Evolutionary conservation across 2,888 invertebrate species (phyloP), one percentile per base, ranked within the genome.

Genomic region (Drosophila prostipennis): DNA sequence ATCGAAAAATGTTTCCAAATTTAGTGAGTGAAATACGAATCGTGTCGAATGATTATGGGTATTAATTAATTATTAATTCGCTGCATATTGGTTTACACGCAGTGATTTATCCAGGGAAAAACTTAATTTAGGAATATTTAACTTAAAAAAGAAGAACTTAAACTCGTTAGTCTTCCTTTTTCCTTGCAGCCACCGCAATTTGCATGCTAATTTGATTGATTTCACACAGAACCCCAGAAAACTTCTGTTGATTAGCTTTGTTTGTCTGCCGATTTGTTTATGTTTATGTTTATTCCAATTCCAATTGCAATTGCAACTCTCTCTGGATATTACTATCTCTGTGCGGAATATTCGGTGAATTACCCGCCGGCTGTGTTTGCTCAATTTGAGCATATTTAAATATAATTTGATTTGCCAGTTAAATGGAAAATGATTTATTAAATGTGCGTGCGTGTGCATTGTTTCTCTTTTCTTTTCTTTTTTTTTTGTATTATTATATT

Each of bases 341-440:
- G n/a, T n/a, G n/a, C n/a, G 19, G 19, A 19, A 19, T 19, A 19
- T 19, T 19, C 19, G 19, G 11, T 34, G 16, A 16, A 58, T 36
- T 34, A 40, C 37, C 60, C 59, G 60, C 37, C 14, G 60, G 36
- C 43, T 32, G 42, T 73, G 55, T 63, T 79, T 58, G 60, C 57
- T 61, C 48, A 64, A 70, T 81, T 76, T 53, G 49, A 57, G 53
- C 65, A 51, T 61, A 78, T 72, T 82, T 77, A 63, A 61, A 74
- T 69, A 71, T 63, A 77, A 79, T 82, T 74, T 71, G 64, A 77
- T 77, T 79, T 79, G 61, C 39, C 74, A 63, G 71, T 74, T 64
- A 42, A 67, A 71, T 68, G 67, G 43, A 39, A 71, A 74, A 74
- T 77, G 71, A 82, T 74, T 79, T 79, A 78, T 76, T 73, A 70